Conservation (phyloP, 2,797 vertebrate species). For the Fistularia tabacaria region DNA sequence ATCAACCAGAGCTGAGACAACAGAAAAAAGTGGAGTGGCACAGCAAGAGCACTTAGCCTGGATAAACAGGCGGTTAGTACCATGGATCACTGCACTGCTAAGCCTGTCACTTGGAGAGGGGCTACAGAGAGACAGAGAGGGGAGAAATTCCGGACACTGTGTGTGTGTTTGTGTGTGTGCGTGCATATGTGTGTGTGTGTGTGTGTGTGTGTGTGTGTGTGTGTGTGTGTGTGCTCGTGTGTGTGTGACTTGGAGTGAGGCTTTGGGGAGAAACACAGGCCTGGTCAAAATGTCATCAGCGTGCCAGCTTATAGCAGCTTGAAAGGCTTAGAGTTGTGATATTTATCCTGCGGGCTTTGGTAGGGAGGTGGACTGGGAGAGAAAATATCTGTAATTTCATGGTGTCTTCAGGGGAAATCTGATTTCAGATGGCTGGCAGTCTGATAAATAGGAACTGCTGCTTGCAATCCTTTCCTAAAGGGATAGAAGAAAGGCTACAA, state of each 20-base stretch:
- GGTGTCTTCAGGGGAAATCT: constrained; percentile 82
- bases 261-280: constrained; percentile 70
- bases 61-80: constrained; percentile 69
- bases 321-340: constrained; percentile 80
- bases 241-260: constrained; percentile 48
- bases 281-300: constrained; percentile 79
- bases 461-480: constrained; percentile 73
- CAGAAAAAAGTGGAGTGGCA: constrained; percentile 65
- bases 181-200: constrained; percentile 17
- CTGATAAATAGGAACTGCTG: constrained; percentile 80
- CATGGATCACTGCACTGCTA: constrained; percentile 75
- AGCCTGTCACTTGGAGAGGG: constrained; percentile 66
- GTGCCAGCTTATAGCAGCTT: constrained; percentile 76
- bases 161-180: constrained; percentile 22
- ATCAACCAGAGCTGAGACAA: constrained; percentile 71
- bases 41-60: constrained; percentile 73
- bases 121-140: constrained; percentile 55
- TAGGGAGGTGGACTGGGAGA: constrained; percentile 65
- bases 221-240: constrained; percentile 21
- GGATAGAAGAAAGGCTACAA: constrained; percentile 63
- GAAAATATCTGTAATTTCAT: constrained; percentile 82
- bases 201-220: constrained; percentile 24
- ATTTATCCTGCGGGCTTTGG: constrained; percentile 79
- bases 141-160: constrained; percentile 52
- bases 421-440: constrained; percentile 80